Conservation (phyloP, 2,797 vertebrate species). For the Paratrypauchen microcephalus region DNA sequence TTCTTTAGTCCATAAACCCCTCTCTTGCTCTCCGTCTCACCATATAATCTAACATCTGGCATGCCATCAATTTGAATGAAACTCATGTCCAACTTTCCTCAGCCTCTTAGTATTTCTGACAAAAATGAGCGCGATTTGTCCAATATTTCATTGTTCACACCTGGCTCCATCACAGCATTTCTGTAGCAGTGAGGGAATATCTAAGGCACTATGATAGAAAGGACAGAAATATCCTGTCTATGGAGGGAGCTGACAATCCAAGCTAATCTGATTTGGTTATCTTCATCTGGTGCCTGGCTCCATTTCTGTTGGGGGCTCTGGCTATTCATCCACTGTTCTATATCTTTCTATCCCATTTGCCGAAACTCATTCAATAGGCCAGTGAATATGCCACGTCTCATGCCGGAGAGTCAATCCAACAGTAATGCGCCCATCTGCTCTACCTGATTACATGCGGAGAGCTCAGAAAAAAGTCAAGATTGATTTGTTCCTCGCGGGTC, state of each 20-base stretch:
- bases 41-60: background rate
- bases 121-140: background rate
- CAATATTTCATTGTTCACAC: background rate
- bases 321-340: slow-evolving; percentile 68
- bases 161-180: background rate
- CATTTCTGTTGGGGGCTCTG: slow-evolving; percentile 55
- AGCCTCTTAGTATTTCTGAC: background rate
- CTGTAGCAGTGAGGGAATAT: background rate
- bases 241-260: slow-evolving; percentile 66
- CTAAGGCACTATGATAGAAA: slow-evolving; percentile 7
- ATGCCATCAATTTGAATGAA: background rate
- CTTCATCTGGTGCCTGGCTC: slow-evolving; percentile 76
- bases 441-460: slow-evolving; percentile 43
- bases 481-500: slow-evolving; percentile 62
- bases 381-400: slow-evolving; percentile 49
- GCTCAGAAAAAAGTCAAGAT: slow-evolving; percentile 31
- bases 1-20: background rate
- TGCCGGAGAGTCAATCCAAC: slow-evolving; percentile 43
- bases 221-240: slow-evolving; percentile 13
- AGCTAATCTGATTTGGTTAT: slow-evolving; percentile 71
- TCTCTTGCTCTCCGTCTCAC: background rate
- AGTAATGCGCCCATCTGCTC: slow-evolving; percentile 22
- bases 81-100: background rate
- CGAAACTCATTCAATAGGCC: slow-evolving; percentile 39
- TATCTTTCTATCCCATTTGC: slow-evolving; percentile 63